Evolutionary conservation across 1,140 invertebrate species (phyloP), one percentile per base, ranked within the genome.

Genomic region (Chelonus insularis): DNA sequence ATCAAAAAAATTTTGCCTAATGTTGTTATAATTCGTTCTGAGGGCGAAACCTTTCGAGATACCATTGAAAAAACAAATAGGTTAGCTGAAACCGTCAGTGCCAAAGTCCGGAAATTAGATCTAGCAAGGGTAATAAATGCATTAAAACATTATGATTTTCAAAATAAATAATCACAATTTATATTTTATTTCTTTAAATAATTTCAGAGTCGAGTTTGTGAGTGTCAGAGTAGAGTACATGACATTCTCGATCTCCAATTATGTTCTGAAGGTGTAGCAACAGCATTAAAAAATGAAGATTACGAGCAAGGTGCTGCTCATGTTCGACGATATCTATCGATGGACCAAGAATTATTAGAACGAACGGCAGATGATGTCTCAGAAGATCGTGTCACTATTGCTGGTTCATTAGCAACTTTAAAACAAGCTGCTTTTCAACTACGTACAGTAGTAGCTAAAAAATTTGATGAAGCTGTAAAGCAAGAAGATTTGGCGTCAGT

Each of bases 241-340:
- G 97, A 99, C 80, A 85, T 99, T 16, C 87, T 98, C 60, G 97
- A 99, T 80, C 83, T 99, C 16, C 94, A 97, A 77, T 86, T 95
- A 45, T 98, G 96, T 77, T 96, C 94, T 62, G 92, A 97, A 80
- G 96, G 96, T 43, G 96, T 99, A 0, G 90, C 95, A 62, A 89
- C 91, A 43, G 96, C 96, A 8, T 88, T 99, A 21, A 87, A 88
- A 67, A 91, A 94, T 74, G 95, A 97, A 82, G 90, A 94, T 79
- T 93, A 91, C 77, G 92, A 95, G 77, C 90, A 96, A 82, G 97
- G 95, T 62, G 96, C 97, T 14, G 93, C 88, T 11, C 96, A 98
- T 77, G 91, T 99, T 47, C 93, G 97, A 72, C 84, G 97, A 47
- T 99, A 97, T 80, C 83, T 99, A 21, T 91, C 92, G 51, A 94